These are phyloP conservation scores for Muntiacus muntjak DNA, from an alignment of 2,113 vertebrate genomes.

Conservation along the genomic window DNA sequence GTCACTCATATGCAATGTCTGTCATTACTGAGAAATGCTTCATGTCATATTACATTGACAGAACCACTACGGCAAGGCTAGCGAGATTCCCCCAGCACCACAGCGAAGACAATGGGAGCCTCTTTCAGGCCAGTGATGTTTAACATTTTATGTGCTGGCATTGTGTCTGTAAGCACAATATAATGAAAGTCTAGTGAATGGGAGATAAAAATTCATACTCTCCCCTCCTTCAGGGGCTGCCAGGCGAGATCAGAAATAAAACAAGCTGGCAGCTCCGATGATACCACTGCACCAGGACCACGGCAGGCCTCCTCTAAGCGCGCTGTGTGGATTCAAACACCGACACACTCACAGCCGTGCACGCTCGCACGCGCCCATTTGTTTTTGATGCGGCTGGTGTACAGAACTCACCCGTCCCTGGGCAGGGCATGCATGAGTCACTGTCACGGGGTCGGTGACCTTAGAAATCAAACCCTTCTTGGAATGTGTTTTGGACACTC, in stretches of 20 bases:
- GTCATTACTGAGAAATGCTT: constrained; percentile 85
- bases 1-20: constrained; percentile 85
- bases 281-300: not conserved
- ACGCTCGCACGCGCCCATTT: not conserved
- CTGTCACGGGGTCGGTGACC: not conserved
- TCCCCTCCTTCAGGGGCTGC: constrained; percentile 75
- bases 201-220: constrained; percentile 76
- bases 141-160: constrained; percentile 81
- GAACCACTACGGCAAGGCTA: constrained; percentile 73
- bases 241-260: constrained; percentile 71
- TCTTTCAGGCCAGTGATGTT: constrained; percentile 77
- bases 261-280: constrained; percentile 64
- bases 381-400: not conserved
- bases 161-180: constrained; percentile 69
- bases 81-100: constrained; percentile 74
- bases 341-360: not conserved
- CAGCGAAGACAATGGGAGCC: constrained; percentile 74
- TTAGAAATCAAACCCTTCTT: not conserved
- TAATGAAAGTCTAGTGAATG: constrained; percentile 72
- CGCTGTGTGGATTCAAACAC: not conserved
- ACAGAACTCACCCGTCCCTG: not conserved
- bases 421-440: not conserved
- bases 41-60: constrained; percentile 82
- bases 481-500: not conserved
- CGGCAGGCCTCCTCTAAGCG: not conserved